Evolutionary conservation across 2,797 vertebrate species (phyloP).

Genomic region (Leptoclinus maculatus): DNA sequence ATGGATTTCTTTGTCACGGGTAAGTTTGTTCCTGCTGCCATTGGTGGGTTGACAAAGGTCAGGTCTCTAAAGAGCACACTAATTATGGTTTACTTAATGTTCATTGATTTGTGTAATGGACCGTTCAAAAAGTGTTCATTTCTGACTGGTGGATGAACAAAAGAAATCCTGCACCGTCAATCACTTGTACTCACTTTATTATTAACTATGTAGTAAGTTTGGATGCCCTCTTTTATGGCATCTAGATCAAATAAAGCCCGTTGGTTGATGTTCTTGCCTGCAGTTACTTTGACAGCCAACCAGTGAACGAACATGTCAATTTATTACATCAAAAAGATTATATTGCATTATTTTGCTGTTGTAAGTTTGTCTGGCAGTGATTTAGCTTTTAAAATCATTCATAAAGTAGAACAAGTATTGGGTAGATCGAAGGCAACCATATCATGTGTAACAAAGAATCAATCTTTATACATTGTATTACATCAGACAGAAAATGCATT

Average conservation of each 20-base stretch:
- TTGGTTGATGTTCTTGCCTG: background rate
- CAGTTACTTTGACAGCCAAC: background rate
- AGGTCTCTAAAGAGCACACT: background rate
- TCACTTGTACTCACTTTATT: background rate
- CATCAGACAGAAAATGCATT: background rate
- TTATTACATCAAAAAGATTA: constrained; percentile 8
- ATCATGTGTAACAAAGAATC: no score
- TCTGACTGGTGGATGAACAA: background rate
- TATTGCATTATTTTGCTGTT: background rate
- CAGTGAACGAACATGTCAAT: constrained; percentile 3
- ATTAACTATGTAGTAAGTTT: background rate
- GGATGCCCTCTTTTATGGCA: constrained; percentile 7
- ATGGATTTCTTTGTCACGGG: no score
- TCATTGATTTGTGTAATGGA: background rate
- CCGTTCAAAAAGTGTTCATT: background rate
- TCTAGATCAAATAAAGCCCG: constrained; percentile 13
- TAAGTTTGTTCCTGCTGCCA: background rate
- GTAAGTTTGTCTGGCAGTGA: no score
- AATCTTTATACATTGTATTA: no score
- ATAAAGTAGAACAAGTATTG: background rate
- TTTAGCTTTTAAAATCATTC: background rate
- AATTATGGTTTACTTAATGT: background rate
- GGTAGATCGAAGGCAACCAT: no score
- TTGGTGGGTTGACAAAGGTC: background rate
- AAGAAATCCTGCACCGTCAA: background rate